Percentiles rank a stretch among this genome's conserved stretches.
Evolutionary conservation across 2,888 invertebrate genomes (phyloP).

Genomic region (Cataglyphis albicans): DNA sequence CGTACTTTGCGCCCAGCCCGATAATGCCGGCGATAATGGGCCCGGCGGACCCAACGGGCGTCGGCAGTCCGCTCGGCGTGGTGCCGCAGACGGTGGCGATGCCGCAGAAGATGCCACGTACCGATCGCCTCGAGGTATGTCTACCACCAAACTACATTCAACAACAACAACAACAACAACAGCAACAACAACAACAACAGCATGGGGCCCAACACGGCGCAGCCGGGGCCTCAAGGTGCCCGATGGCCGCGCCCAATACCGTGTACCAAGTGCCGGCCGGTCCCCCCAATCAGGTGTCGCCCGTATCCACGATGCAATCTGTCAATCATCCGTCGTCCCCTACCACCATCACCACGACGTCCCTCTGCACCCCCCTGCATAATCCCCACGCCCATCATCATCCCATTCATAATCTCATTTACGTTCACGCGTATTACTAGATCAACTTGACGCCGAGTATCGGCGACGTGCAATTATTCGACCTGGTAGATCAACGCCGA

Average conservation of each 20-base stretch:
- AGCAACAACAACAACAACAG: constrained; percentile 76
- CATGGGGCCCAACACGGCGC: constrained; percentile 79
- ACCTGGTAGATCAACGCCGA: constrained; percentile 16
- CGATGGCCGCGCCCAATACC: constrained; percentile 79
- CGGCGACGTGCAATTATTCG: constrained; percentile 19
- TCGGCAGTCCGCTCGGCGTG: constrained; percentile 93
- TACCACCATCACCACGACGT: constrained; percentile 79
- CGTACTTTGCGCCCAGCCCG: constrained; percentile 95
- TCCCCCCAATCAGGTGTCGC: constrained; percentile 85
- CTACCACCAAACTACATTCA: constrained; percentile 84
- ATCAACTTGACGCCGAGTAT: constrained; percentile 20
- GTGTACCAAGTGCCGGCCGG: constrained; percentile 84
- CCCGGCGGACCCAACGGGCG: constrained; percentile 91
- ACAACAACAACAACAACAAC: constrained; percentile 83
- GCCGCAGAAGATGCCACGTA: constrained; percentile 97
- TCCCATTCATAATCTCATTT: constrained; percentile 84
- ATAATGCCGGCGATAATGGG: constrained; percentile 96
- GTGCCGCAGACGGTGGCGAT: constrained; percentile 94
- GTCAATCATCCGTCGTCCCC: constrained; percentile 84
- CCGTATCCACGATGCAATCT: constrained; percentile 85
- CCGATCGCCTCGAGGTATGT: constrained; percentile 98
- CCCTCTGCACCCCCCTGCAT: constrained; percentile 82
- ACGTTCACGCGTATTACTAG: constrained; percentile 85
- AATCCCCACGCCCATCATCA: constrained; percentile 82
- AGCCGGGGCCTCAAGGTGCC: constrained; percentile 84